phyloP scores from a whole-genome alignment of 2,113 vertebrate species.

The Conger conger region DNA sequence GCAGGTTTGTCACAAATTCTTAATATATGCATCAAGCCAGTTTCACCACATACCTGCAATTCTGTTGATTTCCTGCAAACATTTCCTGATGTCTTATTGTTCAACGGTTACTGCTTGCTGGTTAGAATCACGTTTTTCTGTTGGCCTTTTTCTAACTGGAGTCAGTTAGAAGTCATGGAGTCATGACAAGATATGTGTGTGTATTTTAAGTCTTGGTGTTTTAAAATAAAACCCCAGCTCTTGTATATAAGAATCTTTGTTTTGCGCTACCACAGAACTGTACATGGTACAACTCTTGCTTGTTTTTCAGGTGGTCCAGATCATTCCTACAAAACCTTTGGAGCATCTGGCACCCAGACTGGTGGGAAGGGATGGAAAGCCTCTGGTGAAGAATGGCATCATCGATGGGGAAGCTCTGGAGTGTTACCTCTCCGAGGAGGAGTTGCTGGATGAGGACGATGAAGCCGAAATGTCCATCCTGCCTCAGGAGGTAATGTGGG shows the following conservation, averaged over 20 bases:
- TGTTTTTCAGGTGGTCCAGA: constrained; percentile 76
- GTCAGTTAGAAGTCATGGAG: too few relatives aligned
- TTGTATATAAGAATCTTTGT: neutral
- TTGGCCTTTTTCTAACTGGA: too few relatives aligned
- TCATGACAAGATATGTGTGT: too few relatives aligned
- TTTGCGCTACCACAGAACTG: neutral
- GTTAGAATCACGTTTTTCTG: too few relatives aligned
- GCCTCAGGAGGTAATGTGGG: constrained; percentile 72
- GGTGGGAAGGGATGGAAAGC: constrained; percentile 63
- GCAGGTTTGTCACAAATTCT: constrained; percentile 63
- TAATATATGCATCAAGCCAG: neutral
- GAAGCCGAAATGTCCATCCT: constrained; percentile 79
- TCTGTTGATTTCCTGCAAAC: neutral
- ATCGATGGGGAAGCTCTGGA: constrained; percentile 60
- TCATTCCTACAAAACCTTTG: constrained; percentile 67
- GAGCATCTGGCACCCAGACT: constrained; percentile 64
- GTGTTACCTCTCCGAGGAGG: constrained; percentile 61
- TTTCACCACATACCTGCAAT: neutral
- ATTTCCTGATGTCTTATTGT: neutral
- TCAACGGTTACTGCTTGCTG: too few relatives aligned
- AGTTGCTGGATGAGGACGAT: constrained; percentile 70
- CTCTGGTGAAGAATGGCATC: constrained; percentile 53
- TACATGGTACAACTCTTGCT: neutral
- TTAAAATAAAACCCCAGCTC: too few relatives aligned
- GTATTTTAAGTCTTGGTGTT: too few relatives aligned